A percentile compares a stretch with the other conserved stretches of the same genome.
These are phyloP conservation scores for Notocelia uddmanniana DNA, from an alignment of 2,888 invertebrate species.

Conservation along the genomic window DNA sequence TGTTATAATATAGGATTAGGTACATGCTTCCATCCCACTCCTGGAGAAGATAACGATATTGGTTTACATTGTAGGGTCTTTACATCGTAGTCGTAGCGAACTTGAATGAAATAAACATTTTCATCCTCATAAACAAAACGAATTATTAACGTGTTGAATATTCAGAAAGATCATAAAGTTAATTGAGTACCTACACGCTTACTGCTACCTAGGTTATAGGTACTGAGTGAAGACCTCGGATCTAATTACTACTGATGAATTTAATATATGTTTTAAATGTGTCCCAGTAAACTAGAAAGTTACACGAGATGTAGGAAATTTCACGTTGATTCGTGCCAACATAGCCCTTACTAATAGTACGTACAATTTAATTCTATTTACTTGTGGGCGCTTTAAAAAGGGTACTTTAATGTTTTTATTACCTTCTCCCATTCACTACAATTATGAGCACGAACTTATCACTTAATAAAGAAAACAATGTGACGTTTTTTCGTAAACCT, in stretches of 20 bases:
- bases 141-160: conserved; percentile 65
- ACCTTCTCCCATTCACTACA: too few species aligned
- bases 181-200: conserved; percentile 52
- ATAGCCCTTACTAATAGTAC: too few species aligned
- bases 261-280: conserved; percentile 12
- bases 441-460: too few species aligned
- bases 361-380: too few species aligned
- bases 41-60: conserved; percentile 29
- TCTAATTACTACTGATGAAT: not conserved
- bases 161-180: conserved; percentile 69
- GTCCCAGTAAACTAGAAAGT: not conserved
- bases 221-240: not conserved
- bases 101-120: conserved; percentile 45
- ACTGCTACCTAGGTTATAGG: conserved; percentile 3
- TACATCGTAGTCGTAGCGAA: conserved; percentile 27
- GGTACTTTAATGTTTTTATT: not conserved
- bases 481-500: too few species aligned
- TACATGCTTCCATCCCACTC: conserved; percentile 8
- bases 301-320: not conserved
- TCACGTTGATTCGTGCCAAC: too few species aligned
- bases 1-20: conserved; percentile 7
- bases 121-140: conserved; percentile 64
- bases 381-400: too few species aligned
- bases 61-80: conserved; percentile 36
- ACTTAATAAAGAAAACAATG: too few species aligned